Conservation (phyloP, 1,140 invertebrate genomes). For the Sinella curviseta region DNA sequence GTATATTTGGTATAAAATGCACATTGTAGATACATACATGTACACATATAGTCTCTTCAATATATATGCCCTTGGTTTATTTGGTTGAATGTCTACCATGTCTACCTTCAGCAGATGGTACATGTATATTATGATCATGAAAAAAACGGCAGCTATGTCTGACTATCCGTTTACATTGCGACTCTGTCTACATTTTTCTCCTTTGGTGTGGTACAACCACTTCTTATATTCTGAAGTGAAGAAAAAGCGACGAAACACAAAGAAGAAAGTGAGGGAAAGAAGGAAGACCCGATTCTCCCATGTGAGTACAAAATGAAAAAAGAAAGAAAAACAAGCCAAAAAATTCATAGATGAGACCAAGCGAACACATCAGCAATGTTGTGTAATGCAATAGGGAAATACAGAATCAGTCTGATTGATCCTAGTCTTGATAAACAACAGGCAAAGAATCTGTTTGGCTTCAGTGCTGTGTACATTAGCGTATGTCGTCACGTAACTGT, state of each 20-base stretch:
- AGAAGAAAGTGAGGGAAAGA: background rate
- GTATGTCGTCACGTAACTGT: no score
- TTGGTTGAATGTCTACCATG: no score
- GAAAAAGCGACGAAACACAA: background rate
- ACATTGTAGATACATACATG: no score
- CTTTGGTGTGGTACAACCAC: no score
- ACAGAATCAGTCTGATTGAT: constrained; percentile 36
- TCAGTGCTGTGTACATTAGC: no score
- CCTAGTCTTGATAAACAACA: constrained; percentile 39
- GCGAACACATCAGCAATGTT: background rate
- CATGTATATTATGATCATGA: background rate
- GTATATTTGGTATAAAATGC: no score
- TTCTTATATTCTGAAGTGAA: no score
- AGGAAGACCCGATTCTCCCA: constrained; percentile 22
- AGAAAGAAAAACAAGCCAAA: constrained; percentile 5
- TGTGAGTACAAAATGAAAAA: constrained; percentile 12
- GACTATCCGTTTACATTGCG: background rate
- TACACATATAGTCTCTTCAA: background rate
- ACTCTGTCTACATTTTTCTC: background rate
- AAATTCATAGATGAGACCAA: background rate
- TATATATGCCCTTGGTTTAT: no score
- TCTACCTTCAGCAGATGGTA: no score
- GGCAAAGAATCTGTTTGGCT: no score
- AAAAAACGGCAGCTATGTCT: background rate
- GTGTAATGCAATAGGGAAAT: constrained; percentile 7